These are phyloP conservation scores for Aurelia sp. DNA, from an alignment of 30 jellyfish, hydroid and myxozoan species.

Conservation along the genomic window DNA sequence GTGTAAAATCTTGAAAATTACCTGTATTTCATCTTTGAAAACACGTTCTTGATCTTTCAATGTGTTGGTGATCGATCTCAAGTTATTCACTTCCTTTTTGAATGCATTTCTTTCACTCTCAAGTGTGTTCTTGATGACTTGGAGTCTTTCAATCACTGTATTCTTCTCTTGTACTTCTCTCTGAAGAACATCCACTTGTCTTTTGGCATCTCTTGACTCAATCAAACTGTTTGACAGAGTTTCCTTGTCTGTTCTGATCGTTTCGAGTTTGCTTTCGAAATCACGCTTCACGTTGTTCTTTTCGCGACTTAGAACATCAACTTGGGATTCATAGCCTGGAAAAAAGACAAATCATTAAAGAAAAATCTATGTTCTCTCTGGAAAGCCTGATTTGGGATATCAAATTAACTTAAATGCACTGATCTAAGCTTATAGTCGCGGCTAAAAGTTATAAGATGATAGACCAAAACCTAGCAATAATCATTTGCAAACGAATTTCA, in stretches of 20 bases:
- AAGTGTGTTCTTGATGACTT: slow-evolving; percentile 76
- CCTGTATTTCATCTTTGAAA: slow-evolving; percentile 74
- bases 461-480: too few relatives aligned
- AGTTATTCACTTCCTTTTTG: slow-evolving; percentile 67
- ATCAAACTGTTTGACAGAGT: slow-evolving; percentile 50
- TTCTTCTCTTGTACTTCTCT: slow-evolving; percentile 91
- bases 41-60: slow-evolving; percentile 73
- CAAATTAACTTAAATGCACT: too few relatives aligned
- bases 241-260: slow-evolving; percentile 81
- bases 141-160: slow-evolving; percentile 87
- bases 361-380: not conserved
- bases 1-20: not conserved
- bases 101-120: slow-evolving; percentile 91
- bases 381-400: too few relatives aligned
- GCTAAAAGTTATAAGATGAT: too few relatives aligned
- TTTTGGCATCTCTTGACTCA: slow-evolving; percentile 66
- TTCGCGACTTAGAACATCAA: slow-evolving; percentile 72
- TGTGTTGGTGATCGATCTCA: slow-evolving; percentile 60
- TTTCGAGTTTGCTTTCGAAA: slow-evolving; percentile 77
- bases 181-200: slow-evolving; percentile 79
- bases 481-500: too few relatives aligned
- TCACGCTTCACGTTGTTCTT: slow-evolving; percentile 76
- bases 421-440: too few relatives aligned
- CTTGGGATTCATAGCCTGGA: slow-evolving; percentile 75
- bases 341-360: not conserved